A percentile compares a stretch with the other conserved stretches of the same genome.
These are phyloP conservation scores for Alligator sinensis DNA, from an alignment of 2,113 vertebrate species.

Conservation along the genomic window DNA sequence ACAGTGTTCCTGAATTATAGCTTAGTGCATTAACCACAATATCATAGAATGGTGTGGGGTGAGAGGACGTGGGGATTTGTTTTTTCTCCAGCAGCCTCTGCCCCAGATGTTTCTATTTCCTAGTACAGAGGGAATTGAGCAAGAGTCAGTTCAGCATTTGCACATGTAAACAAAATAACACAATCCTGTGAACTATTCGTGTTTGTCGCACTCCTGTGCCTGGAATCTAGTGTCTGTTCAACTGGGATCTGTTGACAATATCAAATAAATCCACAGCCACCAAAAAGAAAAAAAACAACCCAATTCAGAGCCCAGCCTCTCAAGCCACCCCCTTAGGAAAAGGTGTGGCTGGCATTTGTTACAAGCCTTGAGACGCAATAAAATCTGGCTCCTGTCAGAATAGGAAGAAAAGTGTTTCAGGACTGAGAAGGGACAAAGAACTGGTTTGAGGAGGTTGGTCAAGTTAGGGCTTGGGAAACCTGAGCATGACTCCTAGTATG, in stretches of 20 bases:
- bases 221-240: not conserved
- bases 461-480: no score
- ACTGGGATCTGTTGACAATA: not conserved
- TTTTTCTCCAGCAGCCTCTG: not conserved
- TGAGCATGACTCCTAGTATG: not conserved
- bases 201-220: not conserved
- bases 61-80: fast-evolving
- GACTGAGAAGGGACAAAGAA: not conserved
- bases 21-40: fast-evolving
- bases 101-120: not conserved
- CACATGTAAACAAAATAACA: not conserved
- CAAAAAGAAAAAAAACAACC: not conserved
- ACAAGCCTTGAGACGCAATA: not conserved
- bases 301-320: not conserved
- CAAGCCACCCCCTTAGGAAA: not conserved
- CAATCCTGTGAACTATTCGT: slow-evolving; percentile 2
- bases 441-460: no score
- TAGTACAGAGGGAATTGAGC: not conserved
- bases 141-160: not conserved
- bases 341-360: not conserved
- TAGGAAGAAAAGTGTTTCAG: not conserved
- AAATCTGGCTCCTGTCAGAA: not conserved
- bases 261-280: not conserved
- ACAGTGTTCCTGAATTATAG: not conserved
- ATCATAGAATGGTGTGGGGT: not conserved